A percentile compares a stretch with the other conserved stretches of the same genome.
Conservation (phyloP, 2,888 invertebrate species). For the Phortica okadai region DNA sequence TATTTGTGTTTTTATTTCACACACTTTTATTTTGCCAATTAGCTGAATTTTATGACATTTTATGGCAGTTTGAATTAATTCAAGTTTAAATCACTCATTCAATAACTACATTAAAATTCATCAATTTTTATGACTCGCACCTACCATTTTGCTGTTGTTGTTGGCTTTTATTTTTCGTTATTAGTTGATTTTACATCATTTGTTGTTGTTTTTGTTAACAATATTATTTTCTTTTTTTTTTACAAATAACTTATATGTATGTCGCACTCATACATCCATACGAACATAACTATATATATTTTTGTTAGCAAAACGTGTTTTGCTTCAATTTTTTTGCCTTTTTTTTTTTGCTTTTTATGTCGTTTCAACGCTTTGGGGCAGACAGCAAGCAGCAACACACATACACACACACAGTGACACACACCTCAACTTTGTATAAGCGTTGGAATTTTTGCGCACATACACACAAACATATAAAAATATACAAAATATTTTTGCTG, state of each 20-base stretch:
- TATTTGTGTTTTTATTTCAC: background rate
- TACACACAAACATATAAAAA: conserved; percentile 3
- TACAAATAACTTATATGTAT: conserved; percentile 1
- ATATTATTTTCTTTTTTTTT: conserved; percentile 12
- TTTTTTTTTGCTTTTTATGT: conserved; percentile 40
- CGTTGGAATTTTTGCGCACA: conserved; percentile 62
- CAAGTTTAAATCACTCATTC: background rate
- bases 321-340: conserved; percentile 65
- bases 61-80: conserved; percentile 5
- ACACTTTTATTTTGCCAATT: conserved; percentile 4
- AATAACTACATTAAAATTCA: background rate
- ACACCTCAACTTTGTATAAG: conserved; percentile 51
- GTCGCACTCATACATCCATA: conserved; percentile 31
- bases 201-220: conserved; percentile 1
- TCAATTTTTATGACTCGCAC: conserved; percentile 19
- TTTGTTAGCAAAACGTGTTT: conserved; percentile 65
- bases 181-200: background rate
- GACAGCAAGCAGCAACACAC: conserved; percentile 34
- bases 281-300: conserved; percentile 57
- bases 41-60: conserved; percentile 6
- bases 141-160: conserved; percentile 23
- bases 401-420: background rate
- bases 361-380: conserved; percentile 38
- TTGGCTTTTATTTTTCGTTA: background rate
- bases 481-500: conserved; percentile 32